Conservation (phyloP, 2,113 vertebrate species). For the Clarias macrocephalus region DNA sequence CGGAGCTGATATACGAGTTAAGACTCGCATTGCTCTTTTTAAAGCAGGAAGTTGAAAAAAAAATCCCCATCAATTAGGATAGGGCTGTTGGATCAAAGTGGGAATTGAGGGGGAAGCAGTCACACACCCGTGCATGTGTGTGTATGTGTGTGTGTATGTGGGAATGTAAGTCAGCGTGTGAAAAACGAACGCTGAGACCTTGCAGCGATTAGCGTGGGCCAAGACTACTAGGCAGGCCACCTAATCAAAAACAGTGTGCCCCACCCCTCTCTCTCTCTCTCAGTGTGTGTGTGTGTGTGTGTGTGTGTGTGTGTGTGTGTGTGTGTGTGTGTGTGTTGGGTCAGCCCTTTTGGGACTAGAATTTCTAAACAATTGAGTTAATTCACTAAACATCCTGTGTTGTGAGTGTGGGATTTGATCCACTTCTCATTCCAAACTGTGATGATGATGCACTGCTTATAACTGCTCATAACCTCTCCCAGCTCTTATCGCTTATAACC, state of each 20-base stretch:
- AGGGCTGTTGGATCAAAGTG: constrained; percentile 44
- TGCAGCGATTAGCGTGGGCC: constrained; percentile 50
- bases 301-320: neutral
- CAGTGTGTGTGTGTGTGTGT: constrained; percentile 3
- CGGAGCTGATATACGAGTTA: constrained; percentile 2
- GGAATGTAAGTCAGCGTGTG: constrained; percentile 33
- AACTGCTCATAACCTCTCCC: neutral
- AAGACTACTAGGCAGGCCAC: constrained; percentile 35
- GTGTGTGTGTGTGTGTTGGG: constrained; percentile 18
- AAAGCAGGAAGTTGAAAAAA: constrained; percentile 27
- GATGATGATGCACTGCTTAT: neutral
- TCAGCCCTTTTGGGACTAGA: neutral
- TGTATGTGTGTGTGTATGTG: constrained; percentile 11
- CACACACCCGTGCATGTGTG: neutral
- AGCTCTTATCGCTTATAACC: neutral
- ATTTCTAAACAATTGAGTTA: neutral
- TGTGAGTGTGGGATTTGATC: neutral
- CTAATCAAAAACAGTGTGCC: constrained; percentile 48
- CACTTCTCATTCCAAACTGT: neutral
- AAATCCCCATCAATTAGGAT: constrained; percentile 35
- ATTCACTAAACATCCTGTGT: constrained; percentile 13
- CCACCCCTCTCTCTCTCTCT: constrained; percentile 5
- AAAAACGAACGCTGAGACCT: constrained; percentile 35
- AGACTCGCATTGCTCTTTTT: constrained; percentile 21
- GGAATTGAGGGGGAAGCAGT: constrained; percentile 47